A percentile compares a stretch with the other conserved stretches of the same genome.
phyloP scores from a whole-genome alignment of 2,888 invertebrate genomes.

The Yponomeuta evonymella region DNA sequence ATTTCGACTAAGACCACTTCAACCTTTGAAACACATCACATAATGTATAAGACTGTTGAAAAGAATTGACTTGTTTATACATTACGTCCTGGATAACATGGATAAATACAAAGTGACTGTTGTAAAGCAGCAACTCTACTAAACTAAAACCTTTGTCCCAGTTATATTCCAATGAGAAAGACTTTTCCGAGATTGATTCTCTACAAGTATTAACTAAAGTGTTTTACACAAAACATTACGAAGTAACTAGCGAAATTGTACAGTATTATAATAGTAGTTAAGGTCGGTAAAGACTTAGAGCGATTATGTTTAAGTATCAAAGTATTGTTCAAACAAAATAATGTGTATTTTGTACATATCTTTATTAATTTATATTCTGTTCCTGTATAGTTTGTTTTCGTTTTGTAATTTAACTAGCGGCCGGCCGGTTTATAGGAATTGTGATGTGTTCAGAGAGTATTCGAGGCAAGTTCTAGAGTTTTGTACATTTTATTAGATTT shows the following conservation, averaged over 20 bases:
- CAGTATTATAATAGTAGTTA: slow-evolving; percentile 71
- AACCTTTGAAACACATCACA: slow-evolving; percentile 37
- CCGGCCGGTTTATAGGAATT: slow-evolving; percentile 47
- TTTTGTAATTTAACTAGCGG: slow-evolving; percentile 24
- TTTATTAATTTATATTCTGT: slow-evolving; percentile 65
- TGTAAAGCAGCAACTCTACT: slow-evolving; percentile 10
- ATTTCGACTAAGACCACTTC: slow-evolving; percentile 5
- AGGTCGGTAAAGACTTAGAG: slow-evolving; percentile 57
- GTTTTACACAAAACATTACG: slow-evolving; percentile 49
- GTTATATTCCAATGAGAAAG: slow-evolving; percentile 29
- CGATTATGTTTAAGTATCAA: slow-evolving; percentile 43
- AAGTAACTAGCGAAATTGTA: slow-evolving; percentile 73
- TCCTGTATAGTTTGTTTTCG: slow-evolving; percentile 62
- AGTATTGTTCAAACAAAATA: slow-evolving; percentile 58
- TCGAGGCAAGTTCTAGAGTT: slow-evolving; percentile 41
- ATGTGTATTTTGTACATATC: slow-evolving; percentile 72
- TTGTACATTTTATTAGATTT: slow-evolving; percentile 70
- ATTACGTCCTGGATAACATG: background rate
- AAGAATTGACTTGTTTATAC: slow-evolving; percentile 69
- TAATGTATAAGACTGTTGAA: slow-evolving; percentile 64
- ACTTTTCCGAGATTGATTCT: slow-evolving; percentile 47
- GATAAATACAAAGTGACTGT: slow-evolving; percentile 34
- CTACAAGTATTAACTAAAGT: slow-evolving; percentile 61
- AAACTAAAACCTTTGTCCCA: slow-evolving; percentile 33
- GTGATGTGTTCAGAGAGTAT: slow-evolving; percentile 66